These are phyloP conservation scores for Chironomus tepperi DNA, from an alignment of 1,140 invertebrate species.

Conservation along the genomic window DNA sequence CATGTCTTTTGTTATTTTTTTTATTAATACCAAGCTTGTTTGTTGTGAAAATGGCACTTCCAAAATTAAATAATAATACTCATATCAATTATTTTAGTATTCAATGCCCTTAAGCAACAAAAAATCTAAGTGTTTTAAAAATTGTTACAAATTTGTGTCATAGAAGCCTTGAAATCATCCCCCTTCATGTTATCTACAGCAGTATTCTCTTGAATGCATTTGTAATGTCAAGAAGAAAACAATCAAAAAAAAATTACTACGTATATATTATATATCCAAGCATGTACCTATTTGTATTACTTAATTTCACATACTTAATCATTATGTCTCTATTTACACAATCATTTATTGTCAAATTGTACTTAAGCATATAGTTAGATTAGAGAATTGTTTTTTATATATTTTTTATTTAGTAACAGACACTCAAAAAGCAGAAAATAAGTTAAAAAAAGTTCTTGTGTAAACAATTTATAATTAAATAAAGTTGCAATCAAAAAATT, in stretches of 20 bases:
- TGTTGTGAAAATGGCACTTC: too few relatives aligned
- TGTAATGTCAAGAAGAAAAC: not conserved
- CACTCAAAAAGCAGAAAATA: not conserved
- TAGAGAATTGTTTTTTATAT: slow-evolving; percentile 5
- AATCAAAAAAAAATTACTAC: not conserved
- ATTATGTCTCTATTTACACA: not conserved
- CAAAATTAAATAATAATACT: too few relatives aligned
- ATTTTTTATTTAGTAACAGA: too few relatives aligned
- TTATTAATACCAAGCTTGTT: too few relatives aligned
- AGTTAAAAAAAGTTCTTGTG: slow-evolving; percentile 2
- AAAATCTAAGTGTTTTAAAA: not conserved
- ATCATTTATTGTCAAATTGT: slow-evolving; percentile 3
- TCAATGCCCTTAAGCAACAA: not conserved
- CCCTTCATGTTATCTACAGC: not conserved
- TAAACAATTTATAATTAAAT: not conserved
- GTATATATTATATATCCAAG: not conserved
- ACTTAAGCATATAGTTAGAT: not conserved
- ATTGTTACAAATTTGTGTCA: slow-evolving; percentile 4
- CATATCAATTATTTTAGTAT: too few relatives aligned
- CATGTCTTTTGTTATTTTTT: too few relatives aligned
- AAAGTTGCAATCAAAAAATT: slow-evolving; percentile 5
- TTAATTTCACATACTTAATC: not conserved
- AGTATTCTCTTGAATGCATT: not conserved
- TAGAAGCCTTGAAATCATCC: not conserved
- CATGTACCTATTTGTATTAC: not conserved